Conservation (phyloP, 2,888 invertebrate genomes). For the Tipula vernalis region DNA sequence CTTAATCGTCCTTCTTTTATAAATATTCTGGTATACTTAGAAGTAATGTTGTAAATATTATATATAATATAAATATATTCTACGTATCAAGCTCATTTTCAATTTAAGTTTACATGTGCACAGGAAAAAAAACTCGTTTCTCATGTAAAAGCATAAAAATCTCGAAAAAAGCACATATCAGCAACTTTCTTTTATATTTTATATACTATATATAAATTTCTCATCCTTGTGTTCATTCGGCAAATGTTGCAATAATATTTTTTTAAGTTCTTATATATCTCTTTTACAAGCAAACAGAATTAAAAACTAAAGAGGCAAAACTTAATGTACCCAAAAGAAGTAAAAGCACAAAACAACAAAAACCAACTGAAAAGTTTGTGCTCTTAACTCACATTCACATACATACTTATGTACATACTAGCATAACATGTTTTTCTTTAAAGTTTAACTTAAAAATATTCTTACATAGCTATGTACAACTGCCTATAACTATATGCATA, state of each 20-base stretch:
- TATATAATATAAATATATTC: too few relatives aligned
- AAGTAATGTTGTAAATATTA: too few relatives aligned
- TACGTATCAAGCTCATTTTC: too few relatives aligned
- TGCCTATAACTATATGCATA: too few relatives aligned
- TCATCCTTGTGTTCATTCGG: not conserved
- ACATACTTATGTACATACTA: not conserved
- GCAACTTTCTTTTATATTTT: not conserved
- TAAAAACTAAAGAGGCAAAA: not conserved
- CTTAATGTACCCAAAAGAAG: not conserved
- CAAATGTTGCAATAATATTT: not conserved
- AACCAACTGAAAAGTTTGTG: not conserved
- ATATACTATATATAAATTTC: not conserved
- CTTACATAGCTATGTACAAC: not conserved
- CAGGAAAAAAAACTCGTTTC: not conserved
- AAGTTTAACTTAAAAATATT: not conserved
- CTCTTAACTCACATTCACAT: not conserved
- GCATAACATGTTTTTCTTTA: not conserved
- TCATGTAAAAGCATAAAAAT: not conserved
- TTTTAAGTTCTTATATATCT: not conserved
- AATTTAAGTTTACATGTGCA: not conserved
- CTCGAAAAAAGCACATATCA: not conserved
- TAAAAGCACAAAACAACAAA: not conserved
- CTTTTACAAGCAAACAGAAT: not conserved
- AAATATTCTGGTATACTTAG: too few relatives aligned
- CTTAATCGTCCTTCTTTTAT: too few relatives aligned